Percentiles rank a stretch among this genome's conserved stretches.
Conservation (phyloP, 2,113 vertebrate genomes). For the Myiagra hebetior region DNA sequence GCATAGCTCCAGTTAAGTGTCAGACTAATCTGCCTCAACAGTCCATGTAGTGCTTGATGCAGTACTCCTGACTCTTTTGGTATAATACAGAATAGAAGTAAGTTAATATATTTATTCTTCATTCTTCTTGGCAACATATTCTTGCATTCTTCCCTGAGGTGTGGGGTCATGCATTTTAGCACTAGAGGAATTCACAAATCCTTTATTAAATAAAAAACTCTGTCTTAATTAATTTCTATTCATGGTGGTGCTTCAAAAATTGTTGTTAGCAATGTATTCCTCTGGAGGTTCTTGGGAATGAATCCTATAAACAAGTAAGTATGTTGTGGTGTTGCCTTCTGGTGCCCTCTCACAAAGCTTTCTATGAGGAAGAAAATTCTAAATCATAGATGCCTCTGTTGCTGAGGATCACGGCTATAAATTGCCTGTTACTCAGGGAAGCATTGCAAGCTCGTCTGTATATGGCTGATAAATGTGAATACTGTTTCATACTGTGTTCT, state of each 20-base stretch:
- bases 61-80: neutral
- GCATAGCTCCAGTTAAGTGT: neutral
- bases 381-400: neutral
- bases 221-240: neutral
- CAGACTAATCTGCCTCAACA: neutral
- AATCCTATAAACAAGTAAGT: neutral
- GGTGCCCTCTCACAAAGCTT: neutral
- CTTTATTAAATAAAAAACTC: neutral
- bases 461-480: neutral
- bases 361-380: neutral
- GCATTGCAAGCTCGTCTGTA: neutral
- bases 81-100: neutral
- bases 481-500: neutral
- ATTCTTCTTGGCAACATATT: neutral
- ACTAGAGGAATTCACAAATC: neutral
- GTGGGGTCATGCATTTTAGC: neutral
- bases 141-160: neutral
- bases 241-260: neutral
- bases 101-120: neutral
- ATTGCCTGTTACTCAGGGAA: neutral
- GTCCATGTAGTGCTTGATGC: neutral
- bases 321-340: neutral
- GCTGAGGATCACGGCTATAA: neutral
- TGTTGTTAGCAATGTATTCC: neutral
- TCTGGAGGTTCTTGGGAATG: neutral